Conservation (phyloP, 2,113 vertebrate species). For the Actinemys pallida region DNA sequence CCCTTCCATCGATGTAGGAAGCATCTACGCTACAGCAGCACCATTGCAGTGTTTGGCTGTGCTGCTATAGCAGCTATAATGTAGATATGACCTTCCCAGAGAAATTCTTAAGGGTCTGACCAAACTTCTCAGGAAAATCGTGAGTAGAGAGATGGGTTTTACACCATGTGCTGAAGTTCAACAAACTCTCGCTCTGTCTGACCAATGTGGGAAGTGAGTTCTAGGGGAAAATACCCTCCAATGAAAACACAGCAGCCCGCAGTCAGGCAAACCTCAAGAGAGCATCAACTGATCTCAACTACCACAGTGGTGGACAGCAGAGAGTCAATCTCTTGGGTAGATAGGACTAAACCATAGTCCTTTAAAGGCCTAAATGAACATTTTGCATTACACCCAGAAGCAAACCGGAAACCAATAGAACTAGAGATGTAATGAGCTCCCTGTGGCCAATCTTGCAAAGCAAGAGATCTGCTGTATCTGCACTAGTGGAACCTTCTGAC, state of each 20-base stretch:
- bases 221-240: neutral
- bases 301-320: neutral
- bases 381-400: neutral
- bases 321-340: neutral
- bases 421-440: rapidly evolving
- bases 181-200: neutral
- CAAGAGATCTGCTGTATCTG: neutral
- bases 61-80: neutral
- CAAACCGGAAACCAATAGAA: neutral
- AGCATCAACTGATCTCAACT: neutral
- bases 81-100: neutral
- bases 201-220: neutral
- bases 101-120: neutral
- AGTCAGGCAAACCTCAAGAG: neutral
- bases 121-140: neutral
- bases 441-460: neutral
- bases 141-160: neutral
- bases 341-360: neutral
- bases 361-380: neutral
- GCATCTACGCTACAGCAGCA: neutral
- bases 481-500: rapidly evolving
- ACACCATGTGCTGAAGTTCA: neutral
- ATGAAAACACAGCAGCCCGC: neutral
- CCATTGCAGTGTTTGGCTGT: neutral
- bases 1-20: neutral